Evolutionary conservation across 2,888 invertebrate genomes (phyloP).

Genomic region (Conistra vaccinii): DNA sequence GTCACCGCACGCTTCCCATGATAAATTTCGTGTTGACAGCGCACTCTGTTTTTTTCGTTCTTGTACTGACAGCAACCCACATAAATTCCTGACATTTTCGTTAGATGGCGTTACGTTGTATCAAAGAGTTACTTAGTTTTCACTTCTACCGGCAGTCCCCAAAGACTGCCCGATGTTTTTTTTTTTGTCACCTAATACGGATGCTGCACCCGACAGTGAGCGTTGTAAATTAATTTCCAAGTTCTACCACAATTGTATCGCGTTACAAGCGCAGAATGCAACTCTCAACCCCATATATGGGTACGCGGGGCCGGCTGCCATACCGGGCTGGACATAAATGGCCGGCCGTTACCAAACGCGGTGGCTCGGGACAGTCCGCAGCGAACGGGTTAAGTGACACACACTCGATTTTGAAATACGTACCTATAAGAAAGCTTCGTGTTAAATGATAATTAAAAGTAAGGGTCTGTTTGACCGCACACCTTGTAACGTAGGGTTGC

Average conservation of each 20-base stretch:
- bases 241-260: conserved; percentile 80
- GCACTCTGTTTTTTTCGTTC: no score
- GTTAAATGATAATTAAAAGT: conserved; percentile 66
- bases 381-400: conserved; percentile 78
- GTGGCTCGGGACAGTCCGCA: conserved; percentile 73
- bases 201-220: conserved; percentile 58
- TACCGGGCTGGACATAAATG: conserved; percentile 76
- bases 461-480: conserved; percentile 56
- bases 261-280: conserved; percentile 74
- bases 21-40: no score
- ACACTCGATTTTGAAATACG: conserved; percentile 77
- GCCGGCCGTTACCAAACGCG: conserved; percentile 81
- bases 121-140: no score
- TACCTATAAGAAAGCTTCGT: conserved; percentile 69
- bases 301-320: conserved; percentile 70
- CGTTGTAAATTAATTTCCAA: conserved; percentile 74
- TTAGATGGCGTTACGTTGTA: no score
- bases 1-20: no score
- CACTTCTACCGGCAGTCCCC: no score
- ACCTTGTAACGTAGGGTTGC: conserved; percentile 48
- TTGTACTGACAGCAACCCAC: no score
- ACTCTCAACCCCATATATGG: conserved; percentile 75
- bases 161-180: no score
- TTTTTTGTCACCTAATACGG: conserved; percentile 63
- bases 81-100: no score